These are phyloP conservation scores for Synergus laeviventris DNA, from an alignment of 2,888 invertebrate genomes.

Conservation along the genomic window DNA sequence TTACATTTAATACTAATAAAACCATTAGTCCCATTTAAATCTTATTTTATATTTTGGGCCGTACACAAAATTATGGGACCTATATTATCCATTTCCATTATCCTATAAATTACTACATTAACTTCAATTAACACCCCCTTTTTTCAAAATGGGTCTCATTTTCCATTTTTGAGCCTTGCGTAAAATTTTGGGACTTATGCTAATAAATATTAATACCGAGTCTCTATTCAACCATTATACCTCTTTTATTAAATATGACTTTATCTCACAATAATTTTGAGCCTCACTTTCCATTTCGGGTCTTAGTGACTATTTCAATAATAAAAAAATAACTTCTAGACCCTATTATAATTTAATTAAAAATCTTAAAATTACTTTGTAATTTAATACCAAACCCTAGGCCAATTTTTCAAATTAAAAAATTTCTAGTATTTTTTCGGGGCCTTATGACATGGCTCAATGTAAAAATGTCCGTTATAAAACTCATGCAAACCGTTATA, in stretches of 20 bases:
- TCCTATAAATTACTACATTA: no score
- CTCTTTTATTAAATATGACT: background rate
- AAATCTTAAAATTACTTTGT: no score
- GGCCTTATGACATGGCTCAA: background rate
- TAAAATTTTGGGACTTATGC: background rate
- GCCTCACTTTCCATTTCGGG: background rate
- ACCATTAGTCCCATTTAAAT: no score
- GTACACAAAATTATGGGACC: no score
- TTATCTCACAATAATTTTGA: background rate
- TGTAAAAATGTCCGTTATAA: conserved; percentile 2
- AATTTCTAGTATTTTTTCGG: background rate
- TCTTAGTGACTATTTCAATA: background rate
- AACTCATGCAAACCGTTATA: background rate
- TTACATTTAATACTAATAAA: no score
- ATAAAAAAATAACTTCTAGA: background rate
- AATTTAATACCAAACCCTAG: background rate
- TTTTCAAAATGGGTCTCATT: background rate
- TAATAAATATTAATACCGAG: background rate
- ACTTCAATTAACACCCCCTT: no score
- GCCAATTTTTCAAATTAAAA: background rate
- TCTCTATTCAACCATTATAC: background rate
- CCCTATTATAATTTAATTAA: background rate
- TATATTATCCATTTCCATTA: no score
- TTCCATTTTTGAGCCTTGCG: background rate
- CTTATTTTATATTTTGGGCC: no score